Percentiles rank a stretch among this genome's conserved stretches.
Evolutionary conservation across 2,888 invertebrate species (phyloP).

Genomic region (Amphipoea oculea): DNA sequence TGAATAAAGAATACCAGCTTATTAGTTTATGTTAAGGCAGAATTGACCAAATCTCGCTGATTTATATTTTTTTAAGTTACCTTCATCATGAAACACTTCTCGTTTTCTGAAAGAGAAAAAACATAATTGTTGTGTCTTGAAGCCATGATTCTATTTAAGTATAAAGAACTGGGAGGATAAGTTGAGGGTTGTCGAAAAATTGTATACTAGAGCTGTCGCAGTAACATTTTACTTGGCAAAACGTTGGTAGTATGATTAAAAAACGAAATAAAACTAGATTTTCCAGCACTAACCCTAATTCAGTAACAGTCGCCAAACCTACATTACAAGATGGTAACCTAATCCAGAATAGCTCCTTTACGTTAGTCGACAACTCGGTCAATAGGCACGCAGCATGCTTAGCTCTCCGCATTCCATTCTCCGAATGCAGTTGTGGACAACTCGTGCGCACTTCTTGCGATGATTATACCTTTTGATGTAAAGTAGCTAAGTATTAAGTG

Average conservation of each 20-base stretch:
- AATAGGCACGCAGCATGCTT: slow-evolving; percentile 30
- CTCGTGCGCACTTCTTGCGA: slow-evolving; percentile 43
- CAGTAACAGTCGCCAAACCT: background rate
- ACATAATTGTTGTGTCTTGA: background rate
- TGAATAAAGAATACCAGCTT: background rate
- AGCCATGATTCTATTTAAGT: background rate
- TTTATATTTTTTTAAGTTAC: background rate
- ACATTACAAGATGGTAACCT: slow-evolving; percentile 20
- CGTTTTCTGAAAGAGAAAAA: background rate
- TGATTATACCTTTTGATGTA: slow-evolving; percentile 41
- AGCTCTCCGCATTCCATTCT: slow-evolving; percentile 59
- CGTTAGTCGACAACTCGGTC: slow-evolving; percentile 50
- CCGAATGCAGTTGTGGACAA: slow-evolving; percentile 28
- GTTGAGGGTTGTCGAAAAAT: background rate
- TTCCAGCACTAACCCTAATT: background rate
- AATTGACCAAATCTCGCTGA: background rate
- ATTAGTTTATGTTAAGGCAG: background rate
- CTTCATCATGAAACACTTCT: background rate
- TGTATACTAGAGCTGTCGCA: background rate
- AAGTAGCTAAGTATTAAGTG: slow-evolving; percentile 18
- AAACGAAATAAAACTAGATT: background rate
- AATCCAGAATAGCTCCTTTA: slow-evolving; percentile 23
- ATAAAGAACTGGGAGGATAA: background rate
- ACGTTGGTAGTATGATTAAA: background rate
- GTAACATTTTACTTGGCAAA: background rate